phyloP scores from a whole-genome alignment of 2,888 invertebrate genomes.

The Tachystola acroxantha region DNA sequence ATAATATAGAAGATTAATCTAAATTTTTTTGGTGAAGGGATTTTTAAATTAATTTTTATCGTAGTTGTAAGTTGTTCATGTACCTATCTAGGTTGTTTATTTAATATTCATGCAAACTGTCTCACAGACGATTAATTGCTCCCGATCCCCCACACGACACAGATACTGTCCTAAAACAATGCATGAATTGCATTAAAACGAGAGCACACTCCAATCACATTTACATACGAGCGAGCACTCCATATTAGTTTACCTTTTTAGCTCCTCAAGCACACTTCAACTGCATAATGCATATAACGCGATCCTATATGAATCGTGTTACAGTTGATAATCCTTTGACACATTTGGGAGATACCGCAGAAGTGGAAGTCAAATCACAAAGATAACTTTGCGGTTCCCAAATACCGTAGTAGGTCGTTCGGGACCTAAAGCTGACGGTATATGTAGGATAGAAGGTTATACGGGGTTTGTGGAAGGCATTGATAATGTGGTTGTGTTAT shows the following conservation, averaged over 20 bases:
- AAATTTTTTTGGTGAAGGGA: too few species aligned
- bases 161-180: slow-evolving; percentile 16
- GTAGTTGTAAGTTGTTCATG: too few species aligned
- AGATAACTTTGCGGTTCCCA: too few species aligned
- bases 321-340: slow-evolving; percentile 56
- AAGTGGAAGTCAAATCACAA: slow-evolving; percentile 42
- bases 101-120: too few species aligned
- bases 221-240: slow-evolving; percentile 54
- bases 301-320: slow-evolving; percentile 35
- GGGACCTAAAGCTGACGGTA: too few species aligned
- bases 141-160: too few species aligned
- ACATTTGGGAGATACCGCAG: slow-evolving; percentile 32
- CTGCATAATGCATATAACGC: slow-evolving; percentile 16
- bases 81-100: too few species aligned
- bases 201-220: slow-evolving; percentile 27
- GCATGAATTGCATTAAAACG: slow-evolving; percentile 29
- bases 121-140: too few species aligned
- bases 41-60: too few species aligned
- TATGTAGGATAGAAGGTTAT: too few species aligned
- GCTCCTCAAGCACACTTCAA: slow-evolving; percentile 29
- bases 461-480: slow-evolving; percentile 8
- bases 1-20: too few species aligned
- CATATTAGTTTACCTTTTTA: slow-evolving; percentile 42
- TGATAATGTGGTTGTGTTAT: slow-evolving; percentile 25
- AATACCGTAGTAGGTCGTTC: too few species aligned